phyloP scores from a whole-genome alignment of 1,140 invertebrate genomes.

The Acromyrmex heyeri region DNA sequence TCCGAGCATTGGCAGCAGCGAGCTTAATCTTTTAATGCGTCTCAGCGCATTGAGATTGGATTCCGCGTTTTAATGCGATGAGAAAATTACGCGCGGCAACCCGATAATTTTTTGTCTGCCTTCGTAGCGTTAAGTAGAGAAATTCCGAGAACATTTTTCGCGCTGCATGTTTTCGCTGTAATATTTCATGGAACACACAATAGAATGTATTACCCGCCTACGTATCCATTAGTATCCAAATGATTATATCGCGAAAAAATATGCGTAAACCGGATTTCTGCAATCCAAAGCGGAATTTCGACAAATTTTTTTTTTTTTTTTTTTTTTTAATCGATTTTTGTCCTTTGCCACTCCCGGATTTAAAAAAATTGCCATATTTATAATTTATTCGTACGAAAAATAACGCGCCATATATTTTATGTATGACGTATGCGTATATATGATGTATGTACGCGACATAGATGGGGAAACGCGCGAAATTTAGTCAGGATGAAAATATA shows the following conservation, averaged over 20 bases:
- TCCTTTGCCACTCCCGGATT: neutral
- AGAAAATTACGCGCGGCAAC: constrained; percentile 60
- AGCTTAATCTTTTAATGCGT: constrained; percentile 63
- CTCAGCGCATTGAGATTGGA: constrained; percentile 64
- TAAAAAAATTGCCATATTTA: constrained; percentile 23
- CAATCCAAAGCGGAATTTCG: constrained; percentile 42
- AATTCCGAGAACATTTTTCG: constrained; percentile 48
- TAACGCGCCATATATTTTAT: constrained; percentile 4
- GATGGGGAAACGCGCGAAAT: neutral
- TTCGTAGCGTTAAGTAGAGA: constrained; percentile 52
- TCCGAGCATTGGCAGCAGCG: constrained; percentile 52
- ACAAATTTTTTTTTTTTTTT: neutral
- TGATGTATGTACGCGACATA: neutral
- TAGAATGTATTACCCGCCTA: constrained; percentile 38
- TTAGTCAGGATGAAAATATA: constrained; percentile 13
- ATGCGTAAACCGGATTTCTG: constrained; percentile 30
- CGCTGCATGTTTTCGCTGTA: neutral
- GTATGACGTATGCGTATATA: neutral
- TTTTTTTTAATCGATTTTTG: constrained; percentile 34
- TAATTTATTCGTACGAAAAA: constrained; percentile 45
- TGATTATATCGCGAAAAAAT: constrained; percentile 51
- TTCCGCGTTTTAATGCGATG: constrained; percentile 63
- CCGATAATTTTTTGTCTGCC: constrained; percentile 45
- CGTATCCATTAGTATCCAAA: constrained; percentile 51
- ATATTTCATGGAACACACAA: constrained; percentile 33